Conservation (phyloP, 1,140 invertebrate genomes). For the Metopolophium dirhodum region DNA sequence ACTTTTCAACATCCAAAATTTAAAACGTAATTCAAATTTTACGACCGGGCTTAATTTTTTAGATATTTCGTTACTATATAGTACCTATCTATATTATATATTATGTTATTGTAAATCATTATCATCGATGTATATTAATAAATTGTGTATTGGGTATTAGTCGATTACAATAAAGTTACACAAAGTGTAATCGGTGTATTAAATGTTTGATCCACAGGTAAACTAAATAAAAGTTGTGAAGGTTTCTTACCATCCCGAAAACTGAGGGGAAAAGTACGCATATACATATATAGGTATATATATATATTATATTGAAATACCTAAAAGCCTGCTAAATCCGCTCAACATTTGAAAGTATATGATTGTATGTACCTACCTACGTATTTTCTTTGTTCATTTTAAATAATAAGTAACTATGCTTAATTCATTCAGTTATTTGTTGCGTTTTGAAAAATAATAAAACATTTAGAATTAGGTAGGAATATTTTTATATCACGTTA, state of each 20-base stretch:
- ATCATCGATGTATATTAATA: not conserved
- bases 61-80: not conserved
- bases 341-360: not conserved
- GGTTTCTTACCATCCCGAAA: not conserved
- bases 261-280: rapidly evolving
- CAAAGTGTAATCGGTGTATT: not conserved
- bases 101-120: not conserved
- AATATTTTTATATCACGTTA: not conserved
- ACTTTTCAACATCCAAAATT: not conserved
- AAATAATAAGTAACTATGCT: not conserved
- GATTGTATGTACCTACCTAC: not conserved
- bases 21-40: not conserved
- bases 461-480: not conserved
- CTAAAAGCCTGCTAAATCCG: not conserved
- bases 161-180: not conserved
- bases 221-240: not conserved
- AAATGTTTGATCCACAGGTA: not conserved
- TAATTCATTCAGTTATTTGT: not conserved
- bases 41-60: not conserved
- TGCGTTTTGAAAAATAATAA: not conserved
- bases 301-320: not conserved
- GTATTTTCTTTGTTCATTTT: not conserved
- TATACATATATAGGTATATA: not conserved
- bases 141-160: not conserved
- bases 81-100: not conserved